Evolutionary conservation across 1,140 invertebrate genomes (phyloP), one percentile per base, ranked within the genome.

Genomic region (Solenopsis fugax): DNA sequence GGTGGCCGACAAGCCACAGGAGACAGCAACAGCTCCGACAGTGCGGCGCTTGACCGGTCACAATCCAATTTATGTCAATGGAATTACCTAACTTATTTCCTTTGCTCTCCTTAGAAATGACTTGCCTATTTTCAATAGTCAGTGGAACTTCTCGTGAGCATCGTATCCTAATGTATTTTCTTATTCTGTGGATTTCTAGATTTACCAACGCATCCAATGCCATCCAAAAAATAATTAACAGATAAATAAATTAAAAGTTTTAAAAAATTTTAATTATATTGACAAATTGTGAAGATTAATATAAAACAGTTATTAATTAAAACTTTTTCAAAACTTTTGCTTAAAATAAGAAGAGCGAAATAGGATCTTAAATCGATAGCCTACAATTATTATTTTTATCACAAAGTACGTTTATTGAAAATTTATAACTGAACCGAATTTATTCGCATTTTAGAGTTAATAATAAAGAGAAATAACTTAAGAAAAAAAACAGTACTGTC

Each of bases 11-110:
- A 78, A 71, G 50, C 82, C 76, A 34, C 85, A 37, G 50, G 69
- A 87, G 86, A 88, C 84, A 67, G 41, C 50, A 45, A 52, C 54
- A 60, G 64, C 24, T 64, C 13, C 29, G 54, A 52, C 24, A 48
- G 45, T 24, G 13, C 34, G 69, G 64, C 62, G 71, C 54, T 88
- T 90, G 60, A 87, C 71, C 88, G 73, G 54, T 60, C 54, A 29
- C 29, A 89, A 89, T 90, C 58, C 60, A 90, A 89, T 90, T 89
- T 90, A 87, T 85, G 37, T 60, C 10, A 73, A 65, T 62, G 29
- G 41, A 65, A 67, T 24, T 67, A 62, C 37, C 62, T 29, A 54
- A 60, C 58, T 73, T n/a, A 85, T 87, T 89, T 87, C n/a, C 6
- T 58, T 13, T 13, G 18, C 24, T 2, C 29, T 6, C 16, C 60